phyloP scores from a whole-genome alignment of 2,888 invertebrate species.

The Automeris io region DNA sequence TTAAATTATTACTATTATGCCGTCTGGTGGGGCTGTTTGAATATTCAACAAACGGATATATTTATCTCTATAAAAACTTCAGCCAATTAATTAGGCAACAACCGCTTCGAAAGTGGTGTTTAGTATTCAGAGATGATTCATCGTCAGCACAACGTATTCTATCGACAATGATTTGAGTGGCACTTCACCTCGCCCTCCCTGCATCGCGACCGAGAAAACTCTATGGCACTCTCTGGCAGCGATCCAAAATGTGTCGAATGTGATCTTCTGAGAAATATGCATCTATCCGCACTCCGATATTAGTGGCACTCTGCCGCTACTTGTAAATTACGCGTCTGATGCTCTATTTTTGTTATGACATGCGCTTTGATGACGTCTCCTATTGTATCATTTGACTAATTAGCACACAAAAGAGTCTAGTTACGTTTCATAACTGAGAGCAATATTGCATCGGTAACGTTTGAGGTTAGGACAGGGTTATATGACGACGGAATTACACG shows the following conservation, averaged over 20 bases:
- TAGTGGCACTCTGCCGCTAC: constrained; percentile 32
- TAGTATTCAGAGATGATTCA: constrained; percentile 25
- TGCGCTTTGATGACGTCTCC: constrained; percentile 16
- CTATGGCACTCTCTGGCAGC: constrained; percentile 60
- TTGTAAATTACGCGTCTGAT: constrained; percentile 42
- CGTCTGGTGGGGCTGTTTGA: not conserved
- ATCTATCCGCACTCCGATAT: constrained; percentile 37
- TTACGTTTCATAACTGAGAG: constrained; percentile 19
- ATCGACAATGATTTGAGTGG: constrained; percentile 36
- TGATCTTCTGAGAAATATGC: constrained; percentile 57
- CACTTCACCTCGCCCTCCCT: constrained; percentile 34
- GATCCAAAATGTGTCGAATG: constrained; percentile 49
- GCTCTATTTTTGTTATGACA: constrained; percentile 33
- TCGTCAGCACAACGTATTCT: constrained; percentile 25
- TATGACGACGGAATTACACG: too few relatives aligned
- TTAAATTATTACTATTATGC: not conserved
- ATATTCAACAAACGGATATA: not conserved
- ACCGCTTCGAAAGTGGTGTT: constrained; percentile 11
- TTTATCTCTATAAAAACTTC: not conserved
- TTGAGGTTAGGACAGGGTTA: too few relatives aligned
- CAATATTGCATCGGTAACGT: constrained; percentile 15
- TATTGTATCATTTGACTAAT: constrained; percentile 22
- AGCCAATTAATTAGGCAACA: not conserved
- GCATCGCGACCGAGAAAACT: constrained; percentile 35
- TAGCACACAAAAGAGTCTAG: constrained; percentile 17